Conservation (phyloP, 2,113 vertebrate species). For the Brienomyrus longianalis region DNA sequence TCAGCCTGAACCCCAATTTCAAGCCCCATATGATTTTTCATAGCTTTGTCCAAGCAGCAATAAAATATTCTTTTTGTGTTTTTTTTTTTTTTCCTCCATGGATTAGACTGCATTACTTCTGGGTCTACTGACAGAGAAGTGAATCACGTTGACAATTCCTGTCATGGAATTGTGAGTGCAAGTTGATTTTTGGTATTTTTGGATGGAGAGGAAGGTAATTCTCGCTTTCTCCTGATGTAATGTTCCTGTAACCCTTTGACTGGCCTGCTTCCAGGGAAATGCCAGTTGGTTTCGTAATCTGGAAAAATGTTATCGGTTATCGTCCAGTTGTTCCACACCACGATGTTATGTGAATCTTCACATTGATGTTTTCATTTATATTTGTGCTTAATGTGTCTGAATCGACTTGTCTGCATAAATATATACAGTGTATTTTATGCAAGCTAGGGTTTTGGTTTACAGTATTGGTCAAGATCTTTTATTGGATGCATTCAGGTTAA, state of each 20-base stretch:
- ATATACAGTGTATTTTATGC: background rate
- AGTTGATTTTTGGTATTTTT: slow-evolving; percentile 62
- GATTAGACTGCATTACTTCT: slow-evolving; percentile 69
- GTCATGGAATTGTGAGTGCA: slow-evolving; percentile 61
- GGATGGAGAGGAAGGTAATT: slow-evolving; percentile 52
- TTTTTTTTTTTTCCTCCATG: slow-evolving; percentile 60
- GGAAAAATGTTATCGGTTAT: slow-evolving; percentile 54
- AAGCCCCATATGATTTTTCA: slow-evolving; percentile 37
- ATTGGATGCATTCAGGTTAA: background rate
- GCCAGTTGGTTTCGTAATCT: slow-evolving; percentile 40
- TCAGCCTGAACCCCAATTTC: background rate
- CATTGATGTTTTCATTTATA: slow-evolving; percentile 41
- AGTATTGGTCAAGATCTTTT: background rate
- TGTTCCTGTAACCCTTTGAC: slow-evolving; percentile 45
- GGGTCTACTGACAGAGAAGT: slow-evolving; percentile 62
- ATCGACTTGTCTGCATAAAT: background rate
- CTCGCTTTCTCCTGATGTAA: slow-evolving; percentile 49
- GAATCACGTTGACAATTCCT: slow-evolving; percentile 67
- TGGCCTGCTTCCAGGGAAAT: slow-evolving; percentile 54
- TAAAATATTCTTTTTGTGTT: slow-evolving; percentile 58
- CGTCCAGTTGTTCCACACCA: slow-evolving; percentile 51
- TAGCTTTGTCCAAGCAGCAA: slow-evolving; percentile 46
- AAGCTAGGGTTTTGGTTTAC: background rate
- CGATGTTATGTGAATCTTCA: slow-evolving; percentile 35
- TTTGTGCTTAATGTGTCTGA: slow-evolving; percentile 4